Evolutionary conservation across 2,888 invertebrate genomes (phyloP), one percentile per base, ranked within the genome.

Genomic region (Alloplasta piceator): DNA sequence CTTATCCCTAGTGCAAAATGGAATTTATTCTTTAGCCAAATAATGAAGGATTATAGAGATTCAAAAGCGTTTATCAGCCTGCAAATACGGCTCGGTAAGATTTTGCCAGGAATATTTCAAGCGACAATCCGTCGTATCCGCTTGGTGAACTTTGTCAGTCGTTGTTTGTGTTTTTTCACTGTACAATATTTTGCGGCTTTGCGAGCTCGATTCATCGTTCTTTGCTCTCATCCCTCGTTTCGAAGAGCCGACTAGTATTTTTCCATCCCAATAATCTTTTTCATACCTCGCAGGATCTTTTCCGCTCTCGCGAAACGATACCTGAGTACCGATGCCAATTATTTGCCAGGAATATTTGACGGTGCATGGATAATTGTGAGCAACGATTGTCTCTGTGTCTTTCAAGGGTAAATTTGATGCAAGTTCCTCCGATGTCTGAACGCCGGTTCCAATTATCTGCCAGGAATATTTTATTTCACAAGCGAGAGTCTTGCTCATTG

Each of bases 331-430:
- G 4, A 74, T 87, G 9, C 88, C 89, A 58, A 89, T 86, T 39
- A 89, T 88, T 82, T 89, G 87, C 89, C 89, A 89, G 14, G 89
- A 89, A 70, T 89, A 89, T 68, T 89, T 89, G 9, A 87, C 14
- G 1, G 68, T 36, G 16, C 89, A 88, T 6, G 84, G 71, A 38
- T 80, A 79, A 64, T 78, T n/a, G 5, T 5, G 6, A 63, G 14
- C 6, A 38, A 72, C 70, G 1, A 43, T 55, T 6, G 10, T 6
- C 16, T 83, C 46, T 6, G 41, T 61, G 10, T 78, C 72, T 67
- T 41, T 16, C 6, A 9, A 3, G 1, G 12, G 6, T 36, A 84
- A 67, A 76, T 66, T 68, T n/a, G 84, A 52, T 1, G 88, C 48
- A 16, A 88, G 82, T 5, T 71, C 82, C 0, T 74, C 39, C 4